Conservation (phyloP, 2,113 vertebrate species). For the Cervus canadensis region DNA sequence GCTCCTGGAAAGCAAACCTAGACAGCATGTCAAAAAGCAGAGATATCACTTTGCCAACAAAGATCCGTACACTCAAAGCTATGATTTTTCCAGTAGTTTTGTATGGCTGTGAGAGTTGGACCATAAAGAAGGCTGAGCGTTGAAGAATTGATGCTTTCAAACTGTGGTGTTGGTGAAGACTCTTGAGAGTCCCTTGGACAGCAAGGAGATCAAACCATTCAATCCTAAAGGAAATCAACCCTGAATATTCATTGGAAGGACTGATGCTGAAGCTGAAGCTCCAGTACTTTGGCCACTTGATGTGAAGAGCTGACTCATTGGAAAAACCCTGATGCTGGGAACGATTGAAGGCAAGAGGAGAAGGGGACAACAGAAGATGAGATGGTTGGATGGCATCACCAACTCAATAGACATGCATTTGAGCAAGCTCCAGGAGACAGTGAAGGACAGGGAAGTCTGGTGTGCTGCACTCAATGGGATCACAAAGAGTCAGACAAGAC, state of each 20-base stretch:
- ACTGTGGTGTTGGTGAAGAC: not conserved
- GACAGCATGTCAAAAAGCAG: not conserved
- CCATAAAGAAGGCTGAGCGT: not conserved
- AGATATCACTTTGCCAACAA: not conserved
- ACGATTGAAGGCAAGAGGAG: not conserved
- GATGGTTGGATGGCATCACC: not conserved
- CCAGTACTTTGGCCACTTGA: not conserved
- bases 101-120: not conserved
- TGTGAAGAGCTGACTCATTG: not conserved
- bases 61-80: not conserved
- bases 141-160: not conserved
- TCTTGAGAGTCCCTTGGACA: not conserved
- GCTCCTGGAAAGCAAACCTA: not conserved
- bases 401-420: not conserved
- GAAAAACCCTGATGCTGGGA: not conserved
- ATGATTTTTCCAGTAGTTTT: not conserved
- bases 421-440: not conserved
- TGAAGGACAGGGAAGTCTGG: not conserved
- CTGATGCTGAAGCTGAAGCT: not conserved
- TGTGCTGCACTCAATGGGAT: not conserved
- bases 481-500: not conserved
- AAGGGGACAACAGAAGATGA: rapidly evolving
- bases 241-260: not conserved
- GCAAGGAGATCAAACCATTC: not conserved
- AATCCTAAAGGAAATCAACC: not conserved